Evolutionary conservation across 2,888 invertebrate species (phyloP), one percentile per base, ranked within the genome.

Genomic region (Blera fallax): DNA sequence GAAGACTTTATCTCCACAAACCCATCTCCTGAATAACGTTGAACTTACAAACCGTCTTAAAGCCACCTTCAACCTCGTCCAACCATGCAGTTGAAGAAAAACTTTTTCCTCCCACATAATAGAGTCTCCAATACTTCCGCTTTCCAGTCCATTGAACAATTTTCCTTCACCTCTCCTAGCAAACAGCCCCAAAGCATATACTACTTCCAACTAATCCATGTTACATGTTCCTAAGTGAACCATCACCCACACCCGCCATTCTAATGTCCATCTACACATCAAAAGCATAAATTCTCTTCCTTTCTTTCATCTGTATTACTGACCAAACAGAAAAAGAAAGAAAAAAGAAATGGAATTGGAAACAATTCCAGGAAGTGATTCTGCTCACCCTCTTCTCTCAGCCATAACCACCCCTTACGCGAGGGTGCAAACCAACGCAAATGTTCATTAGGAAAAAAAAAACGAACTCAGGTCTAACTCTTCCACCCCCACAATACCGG

Each of bases 61-160:
- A 58, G 43, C 21, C 32, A 29, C 56, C n/a, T 29, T 18, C 6
- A 48, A 14, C 21, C 43, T 8, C 70, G 32, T 58, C 11, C 43
- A 56, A 14, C 54, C 69, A 34, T 64, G 37, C n/a, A n/a, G n/a
- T n/a, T 58, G 54, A 43, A 40, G 27, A 11, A 32, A 64, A n/a
- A 32, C 48, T 58, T 64, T 52, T 45, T 24, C 60, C 16, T 27
- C 27, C 14, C 18, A 27, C 50, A 18, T 56, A 11, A 16, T 32
- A 21, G 11, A 50, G n/a, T 37, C 32, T 43, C 27, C 52, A 52
- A 52, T 80, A 70, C 58, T 80, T 84, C 74, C 80, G 70, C 45
- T 18, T 80, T 84, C 56, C 72, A 80, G 50, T 21, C 80, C 80
- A 84, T 80, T 80, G 64, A 84, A 43, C 84, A 74, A 80, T 80